Percentiles rank a stretch among this genome's conserved stretches.
Conservation (phyloP, 2,888 invertebrate genomes). For the Cephus nigrinus region DNA sequence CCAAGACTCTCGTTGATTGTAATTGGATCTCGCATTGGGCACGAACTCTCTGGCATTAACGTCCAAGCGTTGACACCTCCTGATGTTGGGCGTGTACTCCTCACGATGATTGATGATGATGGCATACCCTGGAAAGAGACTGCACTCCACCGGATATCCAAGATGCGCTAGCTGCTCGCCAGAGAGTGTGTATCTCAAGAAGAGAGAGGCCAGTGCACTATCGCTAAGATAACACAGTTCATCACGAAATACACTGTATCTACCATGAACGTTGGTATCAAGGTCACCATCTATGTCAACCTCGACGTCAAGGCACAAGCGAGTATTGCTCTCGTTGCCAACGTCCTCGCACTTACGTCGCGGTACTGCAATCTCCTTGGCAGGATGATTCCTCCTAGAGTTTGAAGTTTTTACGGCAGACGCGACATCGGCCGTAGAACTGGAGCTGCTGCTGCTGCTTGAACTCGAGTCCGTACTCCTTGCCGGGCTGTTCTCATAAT, state of each 20-base stretch:
- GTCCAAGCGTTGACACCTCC: slow-evolving; percentile 66
- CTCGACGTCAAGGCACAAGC: not conserved
- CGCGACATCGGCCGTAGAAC: slow-evolving; percentile 11
- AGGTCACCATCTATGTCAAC: not conserved
- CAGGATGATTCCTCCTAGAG: not conserved
- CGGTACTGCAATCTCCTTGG: slow-evolving; percentile 14
- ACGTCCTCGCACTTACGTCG: slow-evolving; percentile 35
- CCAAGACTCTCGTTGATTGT: slow-evolving; percentile 28
- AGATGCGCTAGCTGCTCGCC: slow-evolving; percentile 73
- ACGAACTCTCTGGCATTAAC: slow-evolving; percentile 78
- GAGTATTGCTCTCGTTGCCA: slow-evolving; percentile 14
- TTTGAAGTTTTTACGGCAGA: slow-evolving; percentile 3
- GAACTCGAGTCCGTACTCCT: slow-evolving; percentile 22
- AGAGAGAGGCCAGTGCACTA: slow-evolving; percentile 69
- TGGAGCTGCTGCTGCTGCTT: slow-evolving; percentile 15
- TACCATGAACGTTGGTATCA: slow-evolving; percentile 23
- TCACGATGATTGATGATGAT: slow-evolving; percentile 70
- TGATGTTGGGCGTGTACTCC: slow-evolving; percentile 38
- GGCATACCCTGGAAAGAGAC: slow-evolving; percentile 72
- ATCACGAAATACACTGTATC: slow-evolving; percentile 47
- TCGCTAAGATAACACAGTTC: slow-evolving; percentile 67
- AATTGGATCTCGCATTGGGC: slow-evolving; percentile 57
- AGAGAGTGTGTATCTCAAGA: slow-evolving; percentile 74
- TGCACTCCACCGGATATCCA: slow-evolving; percentile 80
- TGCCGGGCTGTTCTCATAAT: slow-evolving; percentile 22